A percentile compares a stretch with the other conserved stretches of the same genome.
Evolutionary conservation across 2,113 vertebrate species (phyloP).

Genomic region (Tychaedon coryphoeus): DNA sequence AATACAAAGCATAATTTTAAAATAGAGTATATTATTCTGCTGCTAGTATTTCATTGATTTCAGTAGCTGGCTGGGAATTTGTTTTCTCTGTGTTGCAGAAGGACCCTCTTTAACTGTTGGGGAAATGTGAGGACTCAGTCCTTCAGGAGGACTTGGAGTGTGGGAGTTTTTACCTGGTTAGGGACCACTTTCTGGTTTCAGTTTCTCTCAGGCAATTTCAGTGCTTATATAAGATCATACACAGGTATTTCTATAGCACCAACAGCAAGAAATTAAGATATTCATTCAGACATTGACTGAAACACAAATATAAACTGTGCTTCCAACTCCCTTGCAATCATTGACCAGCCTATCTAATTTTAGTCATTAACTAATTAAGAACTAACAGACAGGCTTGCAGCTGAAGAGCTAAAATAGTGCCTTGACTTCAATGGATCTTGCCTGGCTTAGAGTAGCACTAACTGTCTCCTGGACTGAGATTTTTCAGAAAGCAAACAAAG

Average conservation of each 20-base stretch:
- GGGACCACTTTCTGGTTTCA: neutral
- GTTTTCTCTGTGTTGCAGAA: neutral
- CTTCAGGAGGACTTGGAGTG: neutral
- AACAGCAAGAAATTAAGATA: neutral
- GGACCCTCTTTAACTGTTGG: neutral
- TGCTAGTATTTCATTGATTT: neutral
- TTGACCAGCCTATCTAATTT: constrained; percentile 13
- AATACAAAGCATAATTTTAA: neutral
- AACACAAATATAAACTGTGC: neutral
- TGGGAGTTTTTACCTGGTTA: neutral
- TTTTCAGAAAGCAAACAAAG: constrained; percentile 21
- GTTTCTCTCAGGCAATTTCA: neutral
- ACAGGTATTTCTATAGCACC: neutral
- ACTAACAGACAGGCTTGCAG: neutral
- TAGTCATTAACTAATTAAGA: neutral
- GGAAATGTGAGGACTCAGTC: neutral
- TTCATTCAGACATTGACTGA: neutral
- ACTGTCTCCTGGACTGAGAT: neutral
- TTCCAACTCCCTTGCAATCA: neutral
- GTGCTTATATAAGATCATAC: neutral
- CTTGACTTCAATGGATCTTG: neutral
- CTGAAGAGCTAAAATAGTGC: neutral
- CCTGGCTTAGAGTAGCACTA: neutral
- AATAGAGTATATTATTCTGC: neutral
- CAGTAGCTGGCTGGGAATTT: neutral